phyloP scores from a whole-genome alignment of 2,888 invertebrate species.

The Oligia strigilis region DNA sequence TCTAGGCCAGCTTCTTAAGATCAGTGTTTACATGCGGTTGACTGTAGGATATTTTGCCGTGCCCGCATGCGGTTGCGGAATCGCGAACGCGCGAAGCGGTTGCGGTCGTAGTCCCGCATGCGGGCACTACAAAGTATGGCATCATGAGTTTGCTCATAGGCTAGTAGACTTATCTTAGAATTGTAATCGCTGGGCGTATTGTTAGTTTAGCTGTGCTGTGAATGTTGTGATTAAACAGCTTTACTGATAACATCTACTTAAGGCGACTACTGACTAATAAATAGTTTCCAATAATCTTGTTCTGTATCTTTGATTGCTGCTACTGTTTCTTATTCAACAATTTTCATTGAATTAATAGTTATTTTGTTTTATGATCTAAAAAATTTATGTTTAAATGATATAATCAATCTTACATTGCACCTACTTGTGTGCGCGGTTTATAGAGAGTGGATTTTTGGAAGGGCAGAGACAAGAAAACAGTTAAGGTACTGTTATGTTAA shows the following conservation, averaged over 20 bases:
- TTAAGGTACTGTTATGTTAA: too few relatives aligned
- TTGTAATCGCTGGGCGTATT: conserved; percentile 31
- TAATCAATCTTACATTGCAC: not conserved
- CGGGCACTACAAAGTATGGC: not conserved
- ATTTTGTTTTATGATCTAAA: not conserved
- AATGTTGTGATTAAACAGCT: conserved; percentile 41
- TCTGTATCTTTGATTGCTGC: conserved; percentile 35
- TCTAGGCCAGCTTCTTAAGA: not conserved
- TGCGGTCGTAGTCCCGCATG: not conserved
- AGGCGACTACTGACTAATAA: conserved; percentile 21
- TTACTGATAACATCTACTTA: conserved; percentile 45
- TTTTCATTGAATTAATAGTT: conserved; percentile 6
- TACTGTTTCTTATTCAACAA: conserved; percentile 14
- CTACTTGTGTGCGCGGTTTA: not conserved
- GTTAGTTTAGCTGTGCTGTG: conserved; percentile 47
- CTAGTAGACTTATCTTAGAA: conserved; percentile 14
- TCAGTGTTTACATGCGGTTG: not conserved
- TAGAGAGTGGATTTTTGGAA: too few relatives aligned
- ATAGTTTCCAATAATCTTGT: conserved; percentile 24
- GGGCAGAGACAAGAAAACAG: too few relatives aligned
- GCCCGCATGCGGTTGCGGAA: not conserved
- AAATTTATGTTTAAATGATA: not conserved
- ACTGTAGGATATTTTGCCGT: not conserved
- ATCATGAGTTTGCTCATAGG: not conserved
- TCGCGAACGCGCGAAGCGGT: too few relatives aligned